A percentile compares a stretch with the other conserved stretches of the same genome.
These are phyloP conservation scores for Bombus sibiricus DNA, from an alignment of 1,140 invertebrate species.

Conservation along the genomic window DNA sequence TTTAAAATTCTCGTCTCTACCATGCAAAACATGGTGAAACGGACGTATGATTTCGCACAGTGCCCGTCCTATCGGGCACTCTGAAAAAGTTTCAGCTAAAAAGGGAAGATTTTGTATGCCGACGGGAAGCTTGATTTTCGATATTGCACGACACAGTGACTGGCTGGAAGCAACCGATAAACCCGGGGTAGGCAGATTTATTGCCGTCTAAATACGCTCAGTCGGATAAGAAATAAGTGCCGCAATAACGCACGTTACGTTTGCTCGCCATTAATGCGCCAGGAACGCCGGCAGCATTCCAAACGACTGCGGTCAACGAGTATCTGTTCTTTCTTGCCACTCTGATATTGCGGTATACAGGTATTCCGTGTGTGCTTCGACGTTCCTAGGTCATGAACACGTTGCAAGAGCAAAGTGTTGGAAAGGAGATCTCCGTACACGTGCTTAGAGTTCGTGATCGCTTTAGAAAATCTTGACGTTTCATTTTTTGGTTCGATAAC, in stretches of 20 bases:
- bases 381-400: slow-evolving; percentile 53
- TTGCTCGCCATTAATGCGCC: slow-evolving; percentile 42
- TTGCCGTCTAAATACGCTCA: background rate
- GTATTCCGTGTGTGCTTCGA: slow-evolving; percentile 23
- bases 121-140: background rate
- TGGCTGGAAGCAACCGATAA: background rate
- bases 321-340: slow-evolving; percentile 49
- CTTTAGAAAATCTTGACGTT: background rate
- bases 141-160: background rate
- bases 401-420: slow-evolving; percentile 1
- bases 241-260: slow-evolving; percentile 35
- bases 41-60: too few species aligned
- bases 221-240: slow-evolving; percentile 36
- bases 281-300: slow-evolving; percentile 41
- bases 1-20: slow-evolving; percentile 12
- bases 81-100: background rate
- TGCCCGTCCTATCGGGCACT: background rate
- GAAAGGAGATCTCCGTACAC: slow-evolving; percentile 25
- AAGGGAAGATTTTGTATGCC: background rate
- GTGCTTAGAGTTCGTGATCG: background rate
- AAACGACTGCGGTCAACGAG: slow-evolving; percentile 32
- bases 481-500: background rate
- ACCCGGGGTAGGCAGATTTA: slow-evolving; percentile 16
- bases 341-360: slow-evolving; percentile 10
- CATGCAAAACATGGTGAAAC: slow-evolving; percentile 16